Base-by-base conservation (phyloP, 2,113 vertebrate species). In the Entelurus aequoreus region DNA sequence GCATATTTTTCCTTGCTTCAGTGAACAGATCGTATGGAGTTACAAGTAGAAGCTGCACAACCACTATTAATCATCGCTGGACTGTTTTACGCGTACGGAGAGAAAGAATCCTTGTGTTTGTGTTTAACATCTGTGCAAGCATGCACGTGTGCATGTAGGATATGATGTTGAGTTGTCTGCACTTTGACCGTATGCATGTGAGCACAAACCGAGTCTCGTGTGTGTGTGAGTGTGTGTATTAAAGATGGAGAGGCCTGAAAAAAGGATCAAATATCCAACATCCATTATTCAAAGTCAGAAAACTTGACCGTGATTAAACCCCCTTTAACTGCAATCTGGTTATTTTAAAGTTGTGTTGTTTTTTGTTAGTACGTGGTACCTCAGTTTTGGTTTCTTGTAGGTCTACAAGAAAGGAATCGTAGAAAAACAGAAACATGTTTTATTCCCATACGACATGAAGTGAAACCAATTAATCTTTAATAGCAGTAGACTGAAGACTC, bases 211-310 rank as follows among this genome's bases (percentile, higher is more conserved):
- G 58, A 36, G 48, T 58, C 35, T 42, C 48, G 19, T 58, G 40
- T 60, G 65, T 66, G 19, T 19, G 36, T 46, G 44, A 48, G 28
- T 28, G 28, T 28, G 28, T 28, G 28, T 28, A 28, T 28, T 28
- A 54, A 46, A 40, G 10, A 21, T 6, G 5, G 35, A 54, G 51
- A 40, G 48, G 66, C 71, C 49, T 46, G 54, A 44, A 13, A 72
- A 73, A 69, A 87, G 84, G 86, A 80, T 90, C 87, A 87, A 84
- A 88, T 90, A 79, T 78, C 87, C 75, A 78, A 88, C 79, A 80
- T 81, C 79, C 86, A 93, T 94, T 90, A 68, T 89, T 93, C 90
- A 92, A 88, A 85, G 88, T 92, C 87, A 89, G 47, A 65, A 71
- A 78, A 36, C 63, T 38, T 19, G 71, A 35, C 54, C 61, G 48